Evolutionary conservation across 35 echinoderm and acorn worm genomes (phyloP).

Genomic region (Apostichopus californicus): DNA sequence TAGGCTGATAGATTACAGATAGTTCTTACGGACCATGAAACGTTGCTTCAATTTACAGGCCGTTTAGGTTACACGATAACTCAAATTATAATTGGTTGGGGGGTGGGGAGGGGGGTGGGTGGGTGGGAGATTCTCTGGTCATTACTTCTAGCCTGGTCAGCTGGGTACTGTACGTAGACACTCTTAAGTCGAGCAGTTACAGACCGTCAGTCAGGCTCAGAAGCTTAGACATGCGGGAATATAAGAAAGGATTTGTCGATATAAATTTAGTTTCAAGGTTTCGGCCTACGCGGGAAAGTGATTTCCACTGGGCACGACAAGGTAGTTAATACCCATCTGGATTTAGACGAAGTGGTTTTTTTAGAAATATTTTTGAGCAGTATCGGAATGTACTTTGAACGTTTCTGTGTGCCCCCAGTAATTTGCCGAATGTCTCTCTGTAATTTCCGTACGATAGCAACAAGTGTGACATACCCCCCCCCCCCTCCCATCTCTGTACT

Average conservation of each 20-base stretch:
- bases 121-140: background rate
- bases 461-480: no score
- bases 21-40: background rate
- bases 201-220: background rate
- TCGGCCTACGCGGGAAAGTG: background rate
- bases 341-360: background rate
- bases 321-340: background rate
- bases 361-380: background rate
- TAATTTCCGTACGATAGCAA: no score
- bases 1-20: background rate
- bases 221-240: background rate
- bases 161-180: background rate
- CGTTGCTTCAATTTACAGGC: slow-evolving; percentile 38
- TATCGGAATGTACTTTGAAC: no score
- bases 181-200: background rate
- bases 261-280: no score
- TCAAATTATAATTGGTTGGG: no score
- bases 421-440: no score
- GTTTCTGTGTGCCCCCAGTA: no score
- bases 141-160: background rate
- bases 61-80: background rate
- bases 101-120: no score
- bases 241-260: background rate
- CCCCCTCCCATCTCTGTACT: no score
- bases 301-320: background rate